Evolutionary conservation across 2,797 vertebrate genomes (phyloP).

Genomic region (Anas bahamensis): DNA sequence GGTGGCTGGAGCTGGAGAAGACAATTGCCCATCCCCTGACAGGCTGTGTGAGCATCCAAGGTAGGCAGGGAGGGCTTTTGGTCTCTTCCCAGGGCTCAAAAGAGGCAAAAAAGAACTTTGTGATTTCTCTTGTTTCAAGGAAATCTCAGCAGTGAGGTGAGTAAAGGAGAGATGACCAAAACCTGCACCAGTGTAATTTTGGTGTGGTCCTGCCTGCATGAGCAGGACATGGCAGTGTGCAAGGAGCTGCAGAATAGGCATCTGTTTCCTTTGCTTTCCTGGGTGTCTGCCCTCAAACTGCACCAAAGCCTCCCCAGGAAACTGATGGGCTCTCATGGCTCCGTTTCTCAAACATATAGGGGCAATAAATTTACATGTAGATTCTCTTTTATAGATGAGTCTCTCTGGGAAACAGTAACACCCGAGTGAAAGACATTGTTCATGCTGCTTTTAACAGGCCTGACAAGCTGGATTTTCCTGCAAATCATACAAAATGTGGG

Average conservation of each 20-base stretch:
- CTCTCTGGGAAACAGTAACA: not conserved
- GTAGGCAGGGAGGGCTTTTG: not conserved
- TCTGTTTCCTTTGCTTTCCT: constrained; percentile 6
- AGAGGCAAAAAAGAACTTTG: not conserved
- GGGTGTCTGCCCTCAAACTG: not conserved
- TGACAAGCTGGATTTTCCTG: constrained; percentile 21
- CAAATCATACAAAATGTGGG: not conserved
- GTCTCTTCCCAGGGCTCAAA: not conserved
- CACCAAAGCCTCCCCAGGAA: not conserved
- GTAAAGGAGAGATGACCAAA: constrained; percentile 9
- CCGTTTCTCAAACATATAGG: not conserved
- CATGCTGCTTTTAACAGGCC: constrained; percentile 13
- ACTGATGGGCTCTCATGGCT: not conserved
- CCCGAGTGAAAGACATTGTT: not conserved
- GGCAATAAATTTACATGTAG: constrained; percentile 23
- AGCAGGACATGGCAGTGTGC: not conserved
- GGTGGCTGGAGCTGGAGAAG: not conserved
- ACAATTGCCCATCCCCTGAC: not conserved
- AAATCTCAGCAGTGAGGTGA: constrained; percentile 25
- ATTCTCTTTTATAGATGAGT: constrained; percentile 10
- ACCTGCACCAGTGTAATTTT: constrained; percentile 26
- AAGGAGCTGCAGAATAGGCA: not conserved
- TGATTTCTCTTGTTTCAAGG: constrained; percentile 39
- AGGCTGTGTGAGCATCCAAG: not conserved
- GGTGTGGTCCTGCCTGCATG: not conserved